A percentile compares a stretch with the other conserved stretches of the same genome.
These are phyloP conservation scores for Acleris cristana DNA, from an alignment of 2,888 invertebrate genomes.

Conservation along the genomic window DNA sequence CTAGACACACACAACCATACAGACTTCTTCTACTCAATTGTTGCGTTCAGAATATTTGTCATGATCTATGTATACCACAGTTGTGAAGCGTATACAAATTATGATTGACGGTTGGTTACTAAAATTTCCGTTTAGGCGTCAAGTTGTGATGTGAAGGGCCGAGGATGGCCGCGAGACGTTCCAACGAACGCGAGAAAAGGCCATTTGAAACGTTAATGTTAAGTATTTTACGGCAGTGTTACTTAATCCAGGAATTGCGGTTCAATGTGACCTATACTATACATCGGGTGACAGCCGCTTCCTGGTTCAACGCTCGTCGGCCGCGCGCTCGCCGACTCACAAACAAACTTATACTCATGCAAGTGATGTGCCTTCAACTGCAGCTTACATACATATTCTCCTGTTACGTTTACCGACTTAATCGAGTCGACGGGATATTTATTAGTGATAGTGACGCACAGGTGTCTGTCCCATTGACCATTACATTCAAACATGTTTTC, in stretches of 20 bases:
- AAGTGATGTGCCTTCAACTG: conserved; percentile 36
- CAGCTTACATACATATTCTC: conserved; percentile 21
- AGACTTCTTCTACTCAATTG: conserved; percentile 8
- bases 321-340: conserved; percentile 56
- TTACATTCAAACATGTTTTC: too few species aligned
- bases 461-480: background rate
- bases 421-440: conserved; percentile 17
- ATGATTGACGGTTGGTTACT: conserved; percentile 6
- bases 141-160: background rate
- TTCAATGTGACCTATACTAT: conserved; percentile 52
- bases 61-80: conserved; percentile 9
- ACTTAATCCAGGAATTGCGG: conserved; percentile 40
- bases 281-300: conserved; percentile 51
- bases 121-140: conserved; percentile 1
- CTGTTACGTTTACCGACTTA: conserved; percentile 17
- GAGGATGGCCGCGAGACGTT: background rate
- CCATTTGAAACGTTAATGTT: conserved; percentile 4
- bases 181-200: background rate
- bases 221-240: conserved; percentile 1
- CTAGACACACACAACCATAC: conserved; percentile 19
- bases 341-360: conserved; percentile 53
- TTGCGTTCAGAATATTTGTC: conserved; percentile 2
- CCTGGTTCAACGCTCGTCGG: conserved; percentile 63
- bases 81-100: conserved; percentile 8
- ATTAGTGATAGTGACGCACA: background rate